Base-by-base conservation (phyloP, 2,797 vertebrate species). In the Oryzias sinensis region DNA sequence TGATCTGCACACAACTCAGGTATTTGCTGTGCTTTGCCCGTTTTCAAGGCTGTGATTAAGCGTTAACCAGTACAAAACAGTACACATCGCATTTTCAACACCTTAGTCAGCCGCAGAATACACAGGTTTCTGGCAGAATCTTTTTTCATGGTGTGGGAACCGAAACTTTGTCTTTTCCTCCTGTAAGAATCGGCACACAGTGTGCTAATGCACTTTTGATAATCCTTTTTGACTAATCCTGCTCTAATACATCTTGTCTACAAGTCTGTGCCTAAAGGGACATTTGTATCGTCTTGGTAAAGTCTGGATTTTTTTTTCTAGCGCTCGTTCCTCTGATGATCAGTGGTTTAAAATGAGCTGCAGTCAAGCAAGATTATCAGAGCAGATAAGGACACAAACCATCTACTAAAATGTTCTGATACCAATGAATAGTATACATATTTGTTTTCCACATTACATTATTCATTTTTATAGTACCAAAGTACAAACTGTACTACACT, bases 41-140 rank as follows among this genome's bases (percentile, higher is more conserved):
- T 81, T 62, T 77, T 70, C 33, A 44, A 84, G 67, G 57, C 62
- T 84, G 65, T 74, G 74, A 59, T 16, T 84, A 90, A 90, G 80
- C 81, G 91, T 91, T 91, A 92, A 90, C 89, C 79, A 76, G 73
- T 56, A 48, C 37, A 48, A 68, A 54, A 49, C 66, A 83, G 76
- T 78, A 57, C 63, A 22, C 68, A 72, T 78, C 58, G 17, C 89
- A 90, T 91, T 91, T 88, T 86, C 82, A 48, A 66, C 74, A 53
- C 53, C 65, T 77, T 62, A 74, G 75, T 88, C 76, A 83, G 72
- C 25, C 20, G 47, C 51, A 48, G 55, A 64, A 71, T 56, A 74
- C 76, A 87, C 83, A 86, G 61, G 59, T 49, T 57, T 55, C 24
- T 61, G 22, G 69, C 76, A 72, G 54, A 69, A 72, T 74, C 68